Percentiles rank a stretch among this genome's conserved stretches.
phyloP scores from a whole-genome alignment of 2,888 invertebrate genomes.

The Tetragonula carbonaria region DNA sequence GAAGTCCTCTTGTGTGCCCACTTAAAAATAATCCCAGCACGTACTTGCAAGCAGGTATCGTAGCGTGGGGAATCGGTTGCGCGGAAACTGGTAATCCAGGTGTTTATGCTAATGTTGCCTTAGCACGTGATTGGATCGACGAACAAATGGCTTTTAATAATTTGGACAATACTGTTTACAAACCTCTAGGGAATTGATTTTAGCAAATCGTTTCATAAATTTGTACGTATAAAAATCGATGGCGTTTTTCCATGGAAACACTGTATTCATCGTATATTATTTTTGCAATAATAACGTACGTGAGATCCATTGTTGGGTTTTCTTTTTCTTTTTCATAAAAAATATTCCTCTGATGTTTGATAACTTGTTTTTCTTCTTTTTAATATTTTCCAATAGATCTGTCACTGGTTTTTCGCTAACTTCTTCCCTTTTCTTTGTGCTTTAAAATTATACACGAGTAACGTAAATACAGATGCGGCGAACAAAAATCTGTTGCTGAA shows the following conservation, averaged over 20 bases:
- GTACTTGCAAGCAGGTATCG: constrained; percentile 88
- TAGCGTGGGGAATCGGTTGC: constrained; percentile 94
- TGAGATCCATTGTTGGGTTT: background rate
- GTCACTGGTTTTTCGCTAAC: background rate
- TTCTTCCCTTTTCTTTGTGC: background rate
- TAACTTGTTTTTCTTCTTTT: background rate
- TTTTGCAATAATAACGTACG: constrained; percentile 7
- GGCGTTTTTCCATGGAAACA: constrained; percentile 5
- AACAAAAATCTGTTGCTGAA: background rate
- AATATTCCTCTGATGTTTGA: background rate
- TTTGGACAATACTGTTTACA: constrained; percentile 82
- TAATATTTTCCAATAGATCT: background rate
- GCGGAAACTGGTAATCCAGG: constrained; percentile 89
- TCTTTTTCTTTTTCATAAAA: background rate
- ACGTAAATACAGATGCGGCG: no score
- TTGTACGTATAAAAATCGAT: background rate
- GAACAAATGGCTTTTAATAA: constrained; percentile 85
- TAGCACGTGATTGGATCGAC: constrained; percentile 89
- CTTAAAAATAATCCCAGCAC: constrained; percentile 84
- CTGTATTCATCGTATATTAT: background rate
- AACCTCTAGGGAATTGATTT: constrained; percentile 25
- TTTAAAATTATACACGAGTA: background rate
- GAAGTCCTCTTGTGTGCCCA: constrained; percentile 91
- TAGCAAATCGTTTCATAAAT: background rate
- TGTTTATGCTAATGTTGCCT: constrained; percentile 90